Percentiles rank a stretch among this genome's conserved stretches.
Conservation (phyloP, 2,888 invertebrate species). For the Lysandra coridon region DNA sequence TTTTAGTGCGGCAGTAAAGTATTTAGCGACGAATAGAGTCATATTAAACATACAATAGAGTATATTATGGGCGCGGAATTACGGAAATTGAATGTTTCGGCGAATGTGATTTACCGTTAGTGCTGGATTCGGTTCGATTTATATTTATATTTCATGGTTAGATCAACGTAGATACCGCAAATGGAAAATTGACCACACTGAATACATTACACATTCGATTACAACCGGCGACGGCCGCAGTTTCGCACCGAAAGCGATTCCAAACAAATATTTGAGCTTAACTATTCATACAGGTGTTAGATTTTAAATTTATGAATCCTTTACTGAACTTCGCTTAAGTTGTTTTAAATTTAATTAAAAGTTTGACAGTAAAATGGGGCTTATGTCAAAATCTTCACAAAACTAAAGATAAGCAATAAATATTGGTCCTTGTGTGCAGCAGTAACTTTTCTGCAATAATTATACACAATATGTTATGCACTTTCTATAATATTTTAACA, state of each 20-base stretch:
- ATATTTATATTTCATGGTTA: conserved; percentile 36
- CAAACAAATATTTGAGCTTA: background rate
- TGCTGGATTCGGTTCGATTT: conserved; percentile 37
- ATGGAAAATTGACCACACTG: conserved; percentile 37
- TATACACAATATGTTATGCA: no score
- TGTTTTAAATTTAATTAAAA: background rate
- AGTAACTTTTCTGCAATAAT: no score
- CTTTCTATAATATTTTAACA: no score
- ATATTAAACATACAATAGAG: conserved; percentile 37
- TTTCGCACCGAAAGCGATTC: conserved; percentile 1
- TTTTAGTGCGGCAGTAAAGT: background rate
- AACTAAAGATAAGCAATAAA: no score
- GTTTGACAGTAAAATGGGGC: no score
- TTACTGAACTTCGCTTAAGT: background rate
- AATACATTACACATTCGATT: conserved; percentile 31
- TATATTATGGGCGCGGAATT: conserved; percentile 42
- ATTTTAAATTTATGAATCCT: background rate
- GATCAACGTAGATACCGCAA: conserved; percentile 35
- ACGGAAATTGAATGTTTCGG: conserved; percentile 65
- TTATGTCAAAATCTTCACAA: no score
- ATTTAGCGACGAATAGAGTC: conserved; percentile 22
- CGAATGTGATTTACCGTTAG: conserved; percentile 56
- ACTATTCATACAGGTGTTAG: background rate
- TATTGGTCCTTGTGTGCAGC: no score
- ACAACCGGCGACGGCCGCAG: background rate